These are phyloP conservation scores for Ischnus inquisitorius DNA, from an alignment of 2,888 invertebrate species.

Conservation along the genomic window DNA sequence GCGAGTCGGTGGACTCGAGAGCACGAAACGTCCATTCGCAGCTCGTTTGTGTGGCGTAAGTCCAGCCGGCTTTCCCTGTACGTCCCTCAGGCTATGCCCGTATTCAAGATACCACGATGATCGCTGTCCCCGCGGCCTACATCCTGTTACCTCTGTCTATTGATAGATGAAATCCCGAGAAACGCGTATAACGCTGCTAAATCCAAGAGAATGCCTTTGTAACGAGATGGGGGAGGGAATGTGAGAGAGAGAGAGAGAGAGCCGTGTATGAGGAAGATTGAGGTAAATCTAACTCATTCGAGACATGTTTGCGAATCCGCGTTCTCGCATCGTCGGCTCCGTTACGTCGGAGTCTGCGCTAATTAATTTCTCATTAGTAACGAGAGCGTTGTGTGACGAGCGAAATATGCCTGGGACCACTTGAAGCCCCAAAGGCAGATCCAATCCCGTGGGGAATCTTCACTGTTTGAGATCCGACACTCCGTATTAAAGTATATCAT, in stretches of 20 bases:
- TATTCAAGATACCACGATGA: not conserved
- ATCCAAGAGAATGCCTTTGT: slow-evolving; percentile 29
- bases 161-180: slow-evolving; percentile 24
- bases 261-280: not conserved
- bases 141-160: slow-evolving; percentile 43
- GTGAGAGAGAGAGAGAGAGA: too few relatives aligned
- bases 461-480: too few relatives aligned
- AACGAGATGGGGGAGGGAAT: not conserved
- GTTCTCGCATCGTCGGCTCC: not conserved
- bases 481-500: too few relatives aligned
- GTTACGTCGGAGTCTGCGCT: not conserved
- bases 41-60: slow-evolving; percentile 12
- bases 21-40: slow-evolving; percentile 34
- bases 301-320: slow-evolving; percentile 4
- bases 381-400: not conserved
- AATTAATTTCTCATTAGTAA: slow-evolving; percentile 48
- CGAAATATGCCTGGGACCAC: not conserved
- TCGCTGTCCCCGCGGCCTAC: slow-evolving; percentile 35
- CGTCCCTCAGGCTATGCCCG: slow-evolving; percentile 53
- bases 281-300: slow-evolving; percentile 3
- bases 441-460: not conserved
- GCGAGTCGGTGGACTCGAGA: slow-evolving; percentile 23
- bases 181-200: slow-evolving; percentile 6
- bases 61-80: slow-evolving; percentile 37
- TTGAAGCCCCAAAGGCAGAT: not conserved